Evolutionary conservation across 2,113 vertebrate genomes (phyloP), one percentile per base, ranked within the genome.

Genomic region (Myotis lucifugus): DNA sequence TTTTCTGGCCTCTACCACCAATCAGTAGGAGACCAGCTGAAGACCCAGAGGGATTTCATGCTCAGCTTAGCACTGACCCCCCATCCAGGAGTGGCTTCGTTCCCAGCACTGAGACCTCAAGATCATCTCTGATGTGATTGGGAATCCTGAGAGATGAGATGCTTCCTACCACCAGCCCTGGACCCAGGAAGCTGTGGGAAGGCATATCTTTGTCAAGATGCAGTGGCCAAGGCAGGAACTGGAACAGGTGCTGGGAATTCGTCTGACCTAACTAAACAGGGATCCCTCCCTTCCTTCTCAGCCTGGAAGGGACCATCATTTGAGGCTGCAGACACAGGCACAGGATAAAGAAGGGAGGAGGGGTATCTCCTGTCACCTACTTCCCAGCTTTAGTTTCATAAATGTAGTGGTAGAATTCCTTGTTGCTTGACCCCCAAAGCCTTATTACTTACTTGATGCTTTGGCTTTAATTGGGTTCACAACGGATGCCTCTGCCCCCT

Each of bases 1-100:
- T 93, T 99, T 99, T 96, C 98, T 99, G 97, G 99, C 99, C 83
- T 99, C 99, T 42, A 99, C 99, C 88, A 99, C 99, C 97, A 99
- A 99, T 98, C 99, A 99, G 96, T 99, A 99, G 98, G 99, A 99
- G 97, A 99, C 98, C 99, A 99, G 97, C 98, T 99, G 97, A 99
- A 99, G 98, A 99, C 99, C 0, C 99, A 99, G 97, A 99, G 99
- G 23, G 99, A 99, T 98, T 99, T 99, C 91, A 99, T 99, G 99
- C 98, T 99, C 97, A 99, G 99, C 97, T 99, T 98, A 99, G 99
- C 98, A 99, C 99, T 72, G 99, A 99, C 96, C 99, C 99, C 0
- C 99, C 99, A 99, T 99, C 95, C 99, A 99, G 97, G 99, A 99
- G 93, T 99, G 99, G 99, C 99, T 99, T 91, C 99, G 99, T 98